Evolutionary conservation across 2,797 vertebrate genomes (phyloP).

Genomic region (Microtus californicus): DNA sequence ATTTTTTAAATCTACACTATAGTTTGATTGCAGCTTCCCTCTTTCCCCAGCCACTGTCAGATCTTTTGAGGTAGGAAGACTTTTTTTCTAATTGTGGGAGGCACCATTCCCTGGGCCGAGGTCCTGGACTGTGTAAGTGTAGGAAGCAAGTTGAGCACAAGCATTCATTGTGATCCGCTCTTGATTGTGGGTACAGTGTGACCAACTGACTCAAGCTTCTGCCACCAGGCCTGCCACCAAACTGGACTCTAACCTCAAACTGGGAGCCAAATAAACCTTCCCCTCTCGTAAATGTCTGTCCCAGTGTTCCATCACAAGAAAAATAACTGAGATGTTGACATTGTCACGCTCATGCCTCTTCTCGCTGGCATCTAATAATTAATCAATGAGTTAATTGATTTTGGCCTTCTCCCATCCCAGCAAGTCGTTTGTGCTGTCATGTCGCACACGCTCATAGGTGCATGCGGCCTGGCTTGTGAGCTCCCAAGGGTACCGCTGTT

Average conservation of each 20-base stretch:
- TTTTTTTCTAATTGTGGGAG: background rate
- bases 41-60: background rate
- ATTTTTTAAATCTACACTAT: background rate
- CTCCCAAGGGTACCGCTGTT: background rate
- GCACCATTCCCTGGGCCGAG: background rate
- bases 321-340: background rate
- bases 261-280: background rate
- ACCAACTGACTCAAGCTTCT: background rate
- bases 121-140: background rate
- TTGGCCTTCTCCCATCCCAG: background rate
- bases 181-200: background rate
- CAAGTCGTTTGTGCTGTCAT: background rate
- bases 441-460: fast-evolving
- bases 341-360: background rate
- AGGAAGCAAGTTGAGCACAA: background rate
- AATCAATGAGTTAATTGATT: background rate
- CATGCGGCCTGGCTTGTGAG: background rate
- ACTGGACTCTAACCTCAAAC: background rate
- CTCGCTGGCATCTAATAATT: background rate
- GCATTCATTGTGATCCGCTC: background rate
- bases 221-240: background rate
- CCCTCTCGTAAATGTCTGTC: background rate
- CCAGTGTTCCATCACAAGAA: background rate
- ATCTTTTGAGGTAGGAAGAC: background rate
- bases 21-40: background rate